Percentiles rank a stretch among this genome's conserved stretches.
Conservation (phyloP, 1,140 invertebrate genomes). For the Venustaconcha ellipsiformis region DNA sequence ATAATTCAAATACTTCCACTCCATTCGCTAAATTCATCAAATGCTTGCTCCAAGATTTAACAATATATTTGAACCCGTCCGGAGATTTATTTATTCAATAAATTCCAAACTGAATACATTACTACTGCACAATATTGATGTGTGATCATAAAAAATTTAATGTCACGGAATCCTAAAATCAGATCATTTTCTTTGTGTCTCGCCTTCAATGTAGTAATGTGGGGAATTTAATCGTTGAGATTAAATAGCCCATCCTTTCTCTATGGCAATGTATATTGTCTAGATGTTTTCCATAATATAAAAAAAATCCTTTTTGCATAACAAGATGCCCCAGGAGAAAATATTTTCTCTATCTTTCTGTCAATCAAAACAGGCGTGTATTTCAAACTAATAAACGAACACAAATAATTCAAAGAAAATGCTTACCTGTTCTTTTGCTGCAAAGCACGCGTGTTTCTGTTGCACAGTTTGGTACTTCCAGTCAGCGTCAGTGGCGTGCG, state of each 20-base stretch:
- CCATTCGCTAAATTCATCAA: too few species aligned
- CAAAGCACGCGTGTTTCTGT: constrained; percentile 84
- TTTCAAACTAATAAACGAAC: not conserved
- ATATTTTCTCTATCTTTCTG: not conserved
- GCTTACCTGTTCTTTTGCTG: constrained; percentile 75
- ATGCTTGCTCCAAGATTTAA: too few species aligned
- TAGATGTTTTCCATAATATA: not conserved
- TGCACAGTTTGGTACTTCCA: constrained; percentile 95
- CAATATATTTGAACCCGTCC: too few species aligned
- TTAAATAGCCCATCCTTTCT: not conserved
- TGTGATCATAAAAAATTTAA: too few species aligned
- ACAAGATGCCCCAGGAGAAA: not conserved
- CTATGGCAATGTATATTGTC: not conserved
- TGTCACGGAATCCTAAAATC: too few species aligned
- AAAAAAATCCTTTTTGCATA: not conserved
- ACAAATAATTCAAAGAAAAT: not conserved
- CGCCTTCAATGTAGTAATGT: too few species aligned
- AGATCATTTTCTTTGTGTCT: too few species aligned
- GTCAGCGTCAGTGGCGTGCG: constrained; percentile 73
- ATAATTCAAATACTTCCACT: too few species aligned
- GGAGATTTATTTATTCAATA: too few species aligned
- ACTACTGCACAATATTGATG: too few species aligned
- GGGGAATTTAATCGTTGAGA: not conserved
- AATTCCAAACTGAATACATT: too few species aligned
- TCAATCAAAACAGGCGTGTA: not conserved